Base-by-base conservation (phyloP, 2,888 invertebrate genomes). In the Ptychoptera contaminata region DNA sequence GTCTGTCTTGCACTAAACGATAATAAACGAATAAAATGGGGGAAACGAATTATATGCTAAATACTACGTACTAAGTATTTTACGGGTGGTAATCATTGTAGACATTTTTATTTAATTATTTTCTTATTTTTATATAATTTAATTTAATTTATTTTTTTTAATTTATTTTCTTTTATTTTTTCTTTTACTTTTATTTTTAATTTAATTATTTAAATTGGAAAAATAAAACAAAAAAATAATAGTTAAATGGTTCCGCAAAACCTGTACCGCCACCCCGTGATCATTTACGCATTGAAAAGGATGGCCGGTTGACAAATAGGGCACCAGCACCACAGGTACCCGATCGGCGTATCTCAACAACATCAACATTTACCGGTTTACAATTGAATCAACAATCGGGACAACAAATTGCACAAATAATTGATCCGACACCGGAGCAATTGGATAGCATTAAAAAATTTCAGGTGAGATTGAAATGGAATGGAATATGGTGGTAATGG, bases 381-480 rank as follows among this genome's bases (percentile, higher is more conserved):
- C 47, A 69, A 68, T 45, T 23, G 7, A 3, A 23, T 5, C 23
- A 37, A 53, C 62, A 54, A 46, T 55, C 59, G 16, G 56, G 60
- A 46, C 65, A 67, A 47, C 63, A 65, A 53, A 66, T 66, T 46
- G 66, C 65, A 23, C 65, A 65, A 54, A 58, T 65, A 49, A 64
- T 69, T 44, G 72, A 78, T 54, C 83, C 85, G 53, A 85, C 85
- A 49, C 75, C 82, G 58, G 90, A 93, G 57, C 88, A 92, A 67
- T 71, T 91, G 66, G 87, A 90, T 60, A 85, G 87, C 64, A 88
- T 93, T 63, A 82, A 82, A 58, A 90, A 90, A 63, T 92, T 90
- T 66, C 88, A 90, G 81, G 90, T 91, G 55, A 71, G 74, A 31
- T n/a, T 35, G 7, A 3, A 23, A 23, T 23, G 7, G 23, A n/a